Evolutionary conservation across 2,888 invertebrate species (phyloP).

Genomic region (Caenorhabditis macrosperma): DNA sequence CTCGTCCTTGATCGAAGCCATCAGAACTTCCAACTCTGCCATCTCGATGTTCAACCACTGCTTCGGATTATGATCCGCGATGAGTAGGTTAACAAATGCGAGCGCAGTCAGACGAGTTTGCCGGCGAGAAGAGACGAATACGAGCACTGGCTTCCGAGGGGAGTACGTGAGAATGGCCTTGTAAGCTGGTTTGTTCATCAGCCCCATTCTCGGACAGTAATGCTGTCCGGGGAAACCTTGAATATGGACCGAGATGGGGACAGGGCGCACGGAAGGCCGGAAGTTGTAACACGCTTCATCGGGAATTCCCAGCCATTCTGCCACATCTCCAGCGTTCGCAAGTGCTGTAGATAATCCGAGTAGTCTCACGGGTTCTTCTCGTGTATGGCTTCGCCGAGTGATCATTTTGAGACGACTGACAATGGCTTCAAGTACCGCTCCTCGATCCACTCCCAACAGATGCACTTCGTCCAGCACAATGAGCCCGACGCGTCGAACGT

Average conservation of each 20-base stretch:
- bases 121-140: slow-evolving; percentile 93
- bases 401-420: slow-evolving; percentile 85
- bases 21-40: slow-evolving; percentile 85
- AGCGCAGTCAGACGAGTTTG: slow-evolving; percentile 89
- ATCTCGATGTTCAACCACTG: slow-evolving; percentile 68
- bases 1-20: slow-evolving; percentile 85
- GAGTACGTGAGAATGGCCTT: slow-evolving; percentile 94
- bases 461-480: slow-evolving; percentile 97
- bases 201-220: slow-evolving; percentile 98
- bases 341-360: slow-evolving; percentile 97
- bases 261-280: slow-evolving; percentile 96
- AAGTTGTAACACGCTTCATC: slow-evolving; percentile 95
- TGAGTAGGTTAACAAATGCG: slow-evolving; percentile 91
- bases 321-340: slow-evolving; percentile 96
- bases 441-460: slow-evolving; percentile 86
- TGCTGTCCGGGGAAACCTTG: slow-evolving; percentile 97
- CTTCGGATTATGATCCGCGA: slow-evolving; percentile 89
- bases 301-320: slow-evolving; percentile 93
- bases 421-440: slow-evolving; percentile 91
- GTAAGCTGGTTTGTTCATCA: slow-evolving; percentile 98
- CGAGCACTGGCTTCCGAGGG: slow-evolving; percentile 90
- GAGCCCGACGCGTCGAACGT: slow-evolving; percentile 84
- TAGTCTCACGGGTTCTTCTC: slow-evolving; percentile 86
- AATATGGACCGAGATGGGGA: slow-evolving; percentile 94
- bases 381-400: slow-evolving; percentile 67